Conservation (phyloP, 2,797 vertebrate genomes). For the Myioborus miniatus region DNA sequence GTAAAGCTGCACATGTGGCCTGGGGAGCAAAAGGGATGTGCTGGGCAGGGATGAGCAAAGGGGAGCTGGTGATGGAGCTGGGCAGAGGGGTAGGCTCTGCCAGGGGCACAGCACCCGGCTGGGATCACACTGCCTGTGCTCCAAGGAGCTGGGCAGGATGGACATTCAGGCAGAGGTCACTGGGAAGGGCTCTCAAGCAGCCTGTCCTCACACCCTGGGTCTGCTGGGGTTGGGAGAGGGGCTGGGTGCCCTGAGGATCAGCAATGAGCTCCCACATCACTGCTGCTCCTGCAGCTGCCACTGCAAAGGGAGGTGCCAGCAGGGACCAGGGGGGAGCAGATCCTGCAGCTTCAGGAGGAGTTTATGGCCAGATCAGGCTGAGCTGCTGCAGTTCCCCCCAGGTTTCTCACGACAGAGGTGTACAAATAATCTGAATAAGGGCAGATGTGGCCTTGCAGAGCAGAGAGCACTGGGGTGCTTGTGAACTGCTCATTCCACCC, state of each 20-base stretch:
- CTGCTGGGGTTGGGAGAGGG: not conserved
- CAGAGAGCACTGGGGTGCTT: not conserved
- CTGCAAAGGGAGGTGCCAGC: not conserved
- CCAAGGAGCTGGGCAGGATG: not conserved
- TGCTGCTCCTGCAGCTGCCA: not conserved
- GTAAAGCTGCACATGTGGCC: rapidly evolving
- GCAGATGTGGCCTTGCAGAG: rapidly evolving
- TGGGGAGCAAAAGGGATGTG: rapidly evolving
- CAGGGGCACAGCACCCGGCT: not conserved
- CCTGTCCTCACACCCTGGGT: not conserved
- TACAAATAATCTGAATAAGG: too few species aligned
- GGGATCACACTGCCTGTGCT: not conserved
- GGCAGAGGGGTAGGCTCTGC: not conserved
- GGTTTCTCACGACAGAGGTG: not conserved
- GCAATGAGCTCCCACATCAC: rapidly evolving
- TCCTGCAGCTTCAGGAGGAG: not conserved
- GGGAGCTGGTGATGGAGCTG: rapidly evolving
- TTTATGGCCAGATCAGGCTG: not conserved
- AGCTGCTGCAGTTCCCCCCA: not conserved
- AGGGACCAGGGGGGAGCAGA: not conserved
- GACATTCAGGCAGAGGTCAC: rapidly evolving
- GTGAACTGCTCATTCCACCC: not conserved
- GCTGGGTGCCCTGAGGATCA: rapidly evolving
- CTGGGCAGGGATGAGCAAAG: rapidly evolving
- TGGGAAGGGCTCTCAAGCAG: not conserved